phyloP scores from a whole-genome alignment of 1,140 invertebrate genomes.

The Chymomyza costata region DNA sequence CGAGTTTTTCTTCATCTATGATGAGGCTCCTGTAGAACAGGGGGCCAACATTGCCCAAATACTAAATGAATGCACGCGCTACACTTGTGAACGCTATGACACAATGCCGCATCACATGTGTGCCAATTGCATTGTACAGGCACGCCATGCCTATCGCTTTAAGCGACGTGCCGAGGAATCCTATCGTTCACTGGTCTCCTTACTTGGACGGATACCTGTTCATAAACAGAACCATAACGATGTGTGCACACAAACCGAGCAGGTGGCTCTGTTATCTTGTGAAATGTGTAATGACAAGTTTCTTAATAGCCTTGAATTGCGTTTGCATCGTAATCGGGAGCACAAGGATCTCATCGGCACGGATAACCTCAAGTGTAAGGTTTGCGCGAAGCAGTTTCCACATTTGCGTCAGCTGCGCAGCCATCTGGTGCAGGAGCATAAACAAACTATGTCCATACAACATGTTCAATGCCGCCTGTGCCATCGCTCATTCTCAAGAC shows the following conservation, averaged over 20 bases:
- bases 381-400: conserved; percentile 48
- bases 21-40: conserved; percentile 48
- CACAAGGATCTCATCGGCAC: conserved; percentile 27
- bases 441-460: conserved; percentile 19
- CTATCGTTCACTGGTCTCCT: conserved; percentile 47
- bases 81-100: conserved; percentile 45
- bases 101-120: conserved; percentile 61
- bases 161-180: conserved; percentile 55
- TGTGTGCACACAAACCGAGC: conserved; percentile 60
- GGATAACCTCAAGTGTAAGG: conserved; percentile 46
- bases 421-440: conserved; percentile 47
- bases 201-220: conserved; percentile 32
- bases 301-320: conserved; percentile 44
- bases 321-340: conserved; percentile 46
- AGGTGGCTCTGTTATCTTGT: conserved; percentile 49
- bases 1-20: conserved; percentile 58
- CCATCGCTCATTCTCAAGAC: conserved; percentile 44
- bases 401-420: conserved; percentile 46
- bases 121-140: conserved; percentile 42
- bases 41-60: conserved; percentile 56
- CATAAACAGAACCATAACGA: conserved; percentile 28
- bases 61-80: conserved; percentile 57
- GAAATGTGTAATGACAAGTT: conserved; percentile 61
- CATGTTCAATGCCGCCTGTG: conserved; percentile 46
- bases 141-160: conserved; percentile 59